Conservation (phyloP, 2,888 invertebrate species). For the Philereme transversata region DNA sequence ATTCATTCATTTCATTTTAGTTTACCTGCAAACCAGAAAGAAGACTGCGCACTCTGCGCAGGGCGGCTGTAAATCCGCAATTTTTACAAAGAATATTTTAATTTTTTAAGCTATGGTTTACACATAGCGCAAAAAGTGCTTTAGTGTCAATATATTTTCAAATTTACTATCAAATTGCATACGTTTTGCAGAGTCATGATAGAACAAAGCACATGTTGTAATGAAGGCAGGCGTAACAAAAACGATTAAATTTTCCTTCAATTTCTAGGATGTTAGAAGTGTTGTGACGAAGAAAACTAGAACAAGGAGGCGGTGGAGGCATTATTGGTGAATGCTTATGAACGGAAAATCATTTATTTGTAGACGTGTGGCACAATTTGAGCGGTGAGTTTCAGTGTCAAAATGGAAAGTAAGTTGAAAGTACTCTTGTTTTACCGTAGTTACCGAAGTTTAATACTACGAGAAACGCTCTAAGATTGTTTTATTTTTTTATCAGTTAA, state of each 20-base stretch:
- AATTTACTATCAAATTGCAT: not conserved
- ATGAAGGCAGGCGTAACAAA: not conserved
- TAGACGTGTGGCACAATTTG: not conserved
- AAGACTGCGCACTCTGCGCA: too few species aligned
- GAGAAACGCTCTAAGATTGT: not conserved
- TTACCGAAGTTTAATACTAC: not conserved
- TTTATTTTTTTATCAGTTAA: constrained; percentile 40
- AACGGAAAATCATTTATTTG: not conserved
- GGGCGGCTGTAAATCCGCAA: too few species aligned
- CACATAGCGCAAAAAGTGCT: too few species aligned
- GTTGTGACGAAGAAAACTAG: not conserved
- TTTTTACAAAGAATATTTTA: too few species aligned
- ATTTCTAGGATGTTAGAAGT: constrained; percentile 6
- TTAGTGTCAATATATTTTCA: too few species aligned
- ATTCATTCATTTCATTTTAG: too few species aligned
- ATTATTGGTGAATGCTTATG: constrained; percentile 1
- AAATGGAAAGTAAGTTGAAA: not conserved
- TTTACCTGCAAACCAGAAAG: too few species aligned
- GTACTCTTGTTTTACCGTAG: not conserved
- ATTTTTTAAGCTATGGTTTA: too few species aligned
- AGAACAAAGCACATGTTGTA: constrained; percentile 8
- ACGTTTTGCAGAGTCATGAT: not conserved
- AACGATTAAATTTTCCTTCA: too few species aligned
- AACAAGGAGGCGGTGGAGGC: constrained; percentile 4
- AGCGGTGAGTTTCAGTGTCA: not conserved